Evolutionary conservation across 2,888 invertebrate genomes (phyloP), one percentile per base, ranked within the genome.

Genomic region (Pimpla rufipes): DNA sequence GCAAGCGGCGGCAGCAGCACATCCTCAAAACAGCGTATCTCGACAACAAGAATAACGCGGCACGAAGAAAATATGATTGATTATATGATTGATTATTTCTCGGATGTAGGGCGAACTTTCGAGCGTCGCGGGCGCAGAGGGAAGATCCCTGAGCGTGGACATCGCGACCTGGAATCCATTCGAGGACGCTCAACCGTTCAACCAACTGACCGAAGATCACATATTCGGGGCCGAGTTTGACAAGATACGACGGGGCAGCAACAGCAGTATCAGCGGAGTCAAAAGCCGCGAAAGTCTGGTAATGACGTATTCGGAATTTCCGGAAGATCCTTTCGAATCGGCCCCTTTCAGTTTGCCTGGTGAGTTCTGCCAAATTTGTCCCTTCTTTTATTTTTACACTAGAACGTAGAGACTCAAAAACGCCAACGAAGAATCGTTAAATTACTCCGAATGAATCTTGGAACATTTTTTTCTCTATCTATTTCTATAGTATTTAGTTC

Each of bases 201-300:
- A 95, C 91, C 96, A 96, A 89, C 95, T 97, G 93, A 96, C 96
- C 4, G 97, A 97, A 90, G 97, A 97, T 94, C 96, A 96, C 89
- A 95, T 97, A 87, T 97, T 97, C 93, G 97, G 97, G 78, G 96
- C 96, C 52, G 97, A 97, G 93, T 97, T 97, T 92, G 97, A 97
- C 92, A 96, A 96, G 93, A 96, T 97, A 88, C 94, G 97, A 87
- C 94, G 96, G 88, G 96, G 97, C 86, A 97, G 97, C 89, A 96
- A 96, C 93, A 96, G 96, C 92, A 97, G 97, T 96, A 94, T 95
- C 91, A 95, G 95, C 84, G 96, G 96, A 88, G 96, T 96, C 16
- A 96, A 96, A 89, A 96, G 96, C 85, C 94, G 96, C 59, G 96
- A 96, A 92, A 96, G 95, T 90, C 93, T 96, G 81, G 96, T 96